Conservation (phyloP, 2,888 invertebrate species). For the Andrena fulva region DNA sequence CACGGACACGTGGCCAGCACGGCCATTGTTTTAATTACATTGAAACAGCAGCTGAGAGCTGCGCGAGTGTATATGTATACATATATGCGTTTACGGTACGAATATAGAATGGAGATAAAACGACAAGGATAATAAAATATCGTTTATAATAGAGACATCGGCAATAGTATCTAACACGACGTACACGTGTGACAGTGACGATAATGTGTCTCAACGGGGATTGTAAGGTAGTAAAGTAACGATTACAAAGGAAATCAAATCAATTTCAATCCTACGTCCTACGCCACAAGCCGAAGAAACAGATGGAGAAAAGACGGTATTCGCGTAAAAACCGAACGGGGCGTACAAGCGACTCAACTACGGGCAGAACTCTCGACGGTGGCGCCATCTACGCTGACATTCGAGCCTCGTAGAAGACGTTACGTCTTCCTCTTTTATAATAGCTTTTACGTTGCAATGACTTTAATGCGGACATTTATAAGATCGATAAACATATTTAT, state of each 20-base stretch:
- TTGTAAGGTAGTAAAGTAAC: constrained; percentile 50
- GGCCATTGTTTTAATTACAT: constrained; percentile 7
- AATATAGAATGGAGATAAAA: constrained; percentile 45
- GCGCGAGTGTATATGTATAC: constrained; percentile 42
- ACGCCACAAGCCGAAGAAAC: constrained; percentile 81
- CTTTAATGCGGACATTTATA: too few relatives aligned
- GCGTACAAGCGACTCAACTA: constrained; percentile 78
- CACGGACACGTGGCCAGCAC: constrained; percentile 19
- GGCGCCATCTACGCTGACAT: constrained; percentile 25
- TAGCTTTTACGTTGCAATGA: too few relatives aligned
- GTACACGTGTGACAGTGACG: constrained; percentile 65
- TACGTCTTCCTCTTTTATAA: neutral
- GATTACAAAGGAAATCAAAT: constrained; percentile 68
- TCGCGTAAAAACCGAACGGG: constrained; percentile 72
- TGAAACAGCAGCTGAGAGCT: constrained; percentile 6
- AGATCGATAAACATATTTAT: too few relatives aligned
- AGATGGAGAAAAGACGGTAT: constrained; percentile 72
- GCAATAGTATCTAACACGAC: constrained; percentile 61
- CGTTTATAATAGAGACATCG: constrained; percentile 44
- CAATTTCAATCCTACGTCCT: constrained; percentile 80
- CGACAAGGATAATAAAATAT: constrained; percentile 41
- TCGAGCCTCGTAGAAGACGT: neutral
- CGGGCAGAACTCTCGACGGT: constrained; percentile 53
- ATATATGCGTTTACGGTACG: constrained; percentile 33
- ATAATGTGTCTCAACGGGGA: constrained; percentile 55